A percentile compares a stretch with the other conserved stretches of the same genome.
Evolutionary conservation across 92 coral and sea anemone species (phyloP).

Genomic region (Pocillopora grandis): DNA sequence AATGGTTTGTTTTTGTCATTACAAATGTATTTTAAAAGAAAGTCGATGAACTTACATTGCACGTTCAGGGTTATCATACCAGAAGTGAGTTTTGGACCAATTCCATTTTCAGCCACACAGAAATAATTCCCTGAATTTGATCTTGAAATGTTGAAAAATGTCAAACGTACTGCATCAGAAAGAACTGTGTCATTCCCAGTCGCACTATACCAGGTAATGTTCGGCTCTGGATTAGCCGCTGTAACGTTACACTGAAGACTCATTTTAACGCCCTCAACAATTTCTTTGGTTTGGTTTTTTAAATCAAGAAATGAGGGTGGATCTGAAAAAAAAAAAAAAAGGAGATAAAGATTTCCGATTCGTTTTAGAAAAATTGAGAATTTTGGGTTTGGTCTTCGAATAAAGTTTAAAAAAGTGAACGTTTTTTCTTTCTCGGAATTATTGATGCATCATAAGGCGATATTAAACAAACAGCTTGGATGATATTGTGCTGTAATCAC

Average conservation of each 20-base stretch:
- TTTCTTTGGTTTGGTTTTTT: neutral
- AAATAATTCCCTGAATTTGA: neutral
- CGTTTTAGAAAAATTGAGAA: no score
- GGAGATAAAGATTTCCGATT: no score
- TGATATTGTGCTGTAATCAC: no score
- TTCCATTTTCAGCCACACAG: neutral
- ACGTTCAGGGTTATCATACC: neutral
- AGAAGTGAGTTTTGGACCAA: neutral
- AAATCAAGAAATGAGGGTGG: neutral
- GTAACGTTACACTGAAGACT: constrained; percentile 15
- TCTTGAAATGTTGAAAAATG: neutral
- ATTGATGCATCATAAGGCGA: no score
- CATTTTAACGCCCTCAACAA: neutral
- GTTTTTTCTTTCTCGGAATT: no score
- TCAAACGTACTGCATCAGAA: neutral
- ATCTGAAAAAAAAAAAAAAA: neutral
- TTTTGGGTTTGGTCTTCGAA: no score
- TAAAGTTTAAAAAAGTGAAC: no score
- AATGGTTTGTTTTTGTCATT: no score
- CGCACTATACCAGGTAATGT: constrained; percentile 30
- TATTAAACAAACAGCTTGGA: no score
- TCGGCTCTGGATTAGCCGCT: constrained; percentile 13
- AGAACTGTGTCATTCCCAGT: constrained; percentile 3
- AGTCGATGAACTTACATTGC: neutral
- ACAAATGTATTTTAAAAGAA: no score